Conservation (phyloP, 2,888 invertebrate genomes). For the Phyllotreta cruciferae region DNA sequence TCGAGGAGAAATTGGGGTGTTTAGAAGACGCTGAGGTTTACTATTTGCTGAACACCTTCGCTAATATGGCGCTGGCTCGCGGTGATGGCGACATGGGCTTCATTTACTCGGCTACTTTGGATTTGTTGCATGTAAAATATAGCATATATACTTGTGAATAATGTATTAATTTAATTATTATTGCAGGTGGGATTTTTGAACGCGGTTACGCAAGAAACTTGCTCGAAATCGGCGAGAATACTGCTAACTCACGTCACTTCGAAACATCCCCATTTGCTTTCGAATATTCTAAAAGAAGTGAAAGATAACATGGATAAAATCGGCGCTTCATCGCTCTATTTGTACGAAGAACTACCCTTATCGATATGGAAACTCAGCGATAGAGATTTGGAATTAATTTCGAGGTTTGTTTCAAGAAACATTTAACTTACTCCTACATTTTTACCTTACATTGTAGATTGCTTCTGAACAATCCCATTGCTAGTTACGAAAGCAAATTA, state of each 20-base stretch:
- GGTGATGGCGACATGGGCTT: constrained; percentile 68
- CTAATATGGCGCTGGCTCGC: constrained; percentile 79
- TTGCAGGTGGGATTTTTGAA: constrained; percentile 76
- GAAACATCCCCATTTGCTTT: constrained; percentile 73
- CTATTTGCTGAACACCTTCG: constrained; percentile 78
- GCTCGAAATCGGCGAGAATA: constrained; percentile 77
- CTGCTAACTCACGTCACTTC: constrained; percentile 73
- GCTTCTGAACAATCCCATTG: constrained; percentile 68
- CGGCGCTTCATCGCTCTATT: constrained; percentile 65
- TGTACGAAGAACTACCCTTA: constrained; percentile 77
- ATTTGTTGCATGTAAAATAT: constrained; percentile 70
- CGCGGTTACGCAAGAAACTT: constrained; percentile 71
- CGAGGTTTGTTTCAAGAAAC: constrained; percentile 48
- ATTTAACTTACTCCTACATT: constrained; percentile 7
- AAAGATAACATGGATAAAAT: constrained; percentile 67
- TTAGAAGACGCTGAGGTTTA: constrained; percentile 77
- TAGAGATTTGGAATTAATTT: constrained; percentile 69
- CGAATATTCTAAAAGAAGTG: constrained; percentile 68
- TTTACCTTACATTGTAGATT: constrained; percentile 59
- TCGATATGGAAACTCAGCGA: constrained; percentile 73
- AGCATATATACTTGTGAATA: too few relatives aligned
- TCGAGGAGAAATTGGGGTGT: constrained; percentile 69
- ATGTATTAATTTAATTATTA: neutral
- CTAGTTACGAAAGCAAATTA: constrained; percentile 70
- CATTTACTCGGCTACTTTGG: constrained; percentile 70